Base-by-base conservation (phyloP, 2,113 vertebrate genomes). In the Amphilophus citrinellus region DNA sequence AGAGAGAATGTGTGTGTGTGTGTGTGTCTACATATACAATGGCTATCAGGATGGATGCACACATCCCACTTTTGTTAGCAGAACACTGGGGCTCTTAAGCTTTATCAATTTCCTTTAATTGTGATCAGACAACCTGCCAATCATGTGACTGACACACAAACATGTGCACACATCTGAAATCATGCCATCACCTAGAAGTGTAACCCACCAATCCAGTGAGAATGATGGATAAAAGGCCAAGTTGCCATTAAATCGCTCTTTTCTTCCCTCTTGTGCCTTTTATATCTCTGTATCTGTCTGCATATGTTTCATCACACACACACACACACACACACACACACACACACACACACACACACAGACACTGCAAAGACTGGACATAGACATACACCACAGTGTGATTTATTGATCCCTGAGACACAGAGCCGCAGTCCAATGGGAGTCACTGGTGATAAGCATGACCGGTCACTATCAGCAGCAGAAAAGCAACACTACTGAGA, bases 81-180 rank as follows among this genome's bases (percentile, higher is more conserved):
- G 79, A 93, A 93, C 82, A 90, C 66, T 76, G 83, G 68, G 78
- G n/a, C 87, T 89, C 82, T 89, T 85, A 88, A 88, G 50, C 76
- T 81, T 92, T 88, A 95, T 95, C 93, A 93, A 86, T 94, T 86
- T 89, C 76, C 87, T 90, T 94, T 95, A 91, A 93, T 89, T 93
- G 85, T 35, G 73, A 94, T 94, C 83, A 3, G 86, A 84, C 90
- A 89, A 87, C 76, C 83, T 90, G 93, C 57, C 95, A 93, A 89
- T 94, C 91, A 92, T 73, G 60, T 32, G 73, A 77, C 78, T 44
- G 42, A 80, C 27, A 76, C 62, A 65, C 62, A 77, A 57, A 84
- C 85, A 83, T 63, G 35, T 22, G 39, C 22, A 53, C 47, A 82
- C 65, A 44, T 63, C 61, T 73, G 20, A 73, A 73, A 53, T 6